Conservation (phyloP, 2,888 invertebrate species). For the Quadriops clusia region DNA sequence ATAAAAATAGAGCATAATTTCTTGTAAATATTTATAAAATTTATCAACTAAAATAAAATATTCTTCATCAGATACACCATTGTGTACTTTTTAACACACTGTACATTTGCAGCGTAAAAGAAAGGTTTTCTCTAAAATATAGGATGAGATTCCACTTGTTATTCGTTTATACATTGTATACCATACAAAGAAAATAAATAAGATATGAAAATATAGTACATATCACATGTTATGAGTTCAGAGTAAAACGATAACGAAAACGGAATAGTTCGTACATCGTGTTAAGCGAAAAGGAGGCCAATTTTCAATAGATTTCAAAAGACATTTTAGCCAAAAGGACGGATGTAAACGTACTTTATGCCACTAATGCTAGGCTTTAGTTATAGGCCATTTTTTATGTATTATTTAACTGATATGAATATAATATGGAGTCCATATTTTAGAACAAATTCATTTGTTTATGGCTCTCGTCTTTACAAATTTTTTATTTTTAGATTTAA, state of each 20-base stretch:
- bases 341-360: not conserved
- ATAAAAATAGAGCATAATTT: too few species aligned
- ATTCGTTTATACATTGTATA: constrained; percentile 20
- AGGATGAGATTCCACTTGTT: constrained; percentile 15
- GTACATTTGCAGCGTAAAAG: constrained; percentile 1
- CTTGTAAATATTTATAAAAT: too few species aligned
- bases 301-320: constrained; percentile 1
- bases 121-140: constrained; percentile 4
- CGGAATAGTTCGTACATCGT: not conserved
- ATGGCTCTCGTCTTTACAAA: not conserved
- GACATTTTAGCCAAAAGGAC: constrained; percentile 4
- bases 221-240: constrained; percentile 26
- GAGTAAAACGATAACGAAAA: constrained; percentile 6
- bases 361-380: not conserved
- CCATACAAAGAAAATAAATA: constrained; percentile 15
- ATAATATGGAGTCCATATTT: not conserved
- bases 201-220: constrained; percentile 20
- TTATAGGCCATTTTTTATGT: constrained; percentile 3
- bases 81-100: too few species aligned
- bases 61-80: too few species aligned
- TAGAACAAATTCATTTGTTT: not conserved
- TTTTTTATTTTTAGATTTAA: constrained; percentile 1
- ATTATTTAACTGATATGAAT: not conserved
- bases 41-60: too few species aligned
- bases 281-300: too few species aligned